Conservation (phyloP, 2,888 invertebrate species). For the Limnephilus rhombicus region DNA sequence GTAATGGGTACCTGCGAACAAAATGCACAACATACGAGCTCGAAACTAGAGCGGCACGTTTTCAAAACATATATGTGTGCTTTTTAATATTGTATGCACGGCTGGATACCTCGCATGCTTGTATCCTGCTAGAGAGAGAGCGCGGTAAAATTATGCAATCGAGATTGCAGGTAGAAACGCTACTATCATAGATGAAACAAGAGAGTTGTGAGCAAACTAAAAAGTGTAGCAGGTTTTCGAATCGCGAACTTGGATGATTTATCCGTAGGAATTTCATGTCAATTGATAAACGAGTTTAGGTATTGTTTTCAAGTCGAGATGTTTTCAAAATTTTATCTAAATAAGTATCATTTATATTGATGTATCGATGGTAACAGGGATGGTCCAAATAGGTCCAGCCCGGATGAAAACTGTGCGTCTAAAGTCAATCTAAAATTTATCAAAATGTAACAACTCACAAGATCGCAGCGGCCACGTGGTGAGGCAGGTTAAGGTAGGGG, state of each 20-base stretch:
- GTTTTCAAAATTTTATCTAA: not conserved
- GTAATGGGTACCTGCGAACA: conserved; percentile 35
- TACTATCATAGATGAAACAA: conserved; percentile 42
- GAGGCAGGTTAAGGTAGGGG: too few species aligned
- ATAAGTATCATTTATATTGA: not conserved
- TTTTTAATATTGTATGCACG: conserved; percentile 54
- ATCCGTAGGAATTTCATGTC: not conserved
- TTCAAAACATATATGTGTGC: conserved; percentile 51
- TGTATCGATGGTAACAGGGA: not conserved
- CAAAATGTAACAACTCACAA: too few species aligned
- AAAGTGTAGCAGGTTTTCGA: not conserved
- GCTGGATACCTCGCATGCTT: conserved; percentile 13
- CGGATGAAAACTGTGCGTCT: too few species aligned
- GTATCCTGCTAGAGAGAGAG: conserved; percentile 25
- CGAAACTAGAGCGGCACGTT: conserved; percentile 64
- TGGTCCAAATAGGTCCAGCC: not conserved
- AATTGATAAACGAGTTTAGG: not conserved
- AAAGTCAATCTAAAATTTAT: too few species aligned
- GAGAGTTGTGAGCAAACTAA: not conserved
- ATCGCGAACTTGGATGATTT: not conserved
- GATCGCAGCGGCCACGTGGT: too few species aligned
- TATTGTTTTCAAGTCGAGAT: not conserved
- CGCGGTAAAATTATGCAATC: conserved; percentile 55
- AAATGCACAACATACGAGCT: conserved; percentile 53
- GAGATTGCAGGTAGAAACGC: conserved; percentile 38